phyloP scores from a whole-genome alignment of 1,140 invertebrate genomes.

The Acromyrmex charruanus region DNA sequence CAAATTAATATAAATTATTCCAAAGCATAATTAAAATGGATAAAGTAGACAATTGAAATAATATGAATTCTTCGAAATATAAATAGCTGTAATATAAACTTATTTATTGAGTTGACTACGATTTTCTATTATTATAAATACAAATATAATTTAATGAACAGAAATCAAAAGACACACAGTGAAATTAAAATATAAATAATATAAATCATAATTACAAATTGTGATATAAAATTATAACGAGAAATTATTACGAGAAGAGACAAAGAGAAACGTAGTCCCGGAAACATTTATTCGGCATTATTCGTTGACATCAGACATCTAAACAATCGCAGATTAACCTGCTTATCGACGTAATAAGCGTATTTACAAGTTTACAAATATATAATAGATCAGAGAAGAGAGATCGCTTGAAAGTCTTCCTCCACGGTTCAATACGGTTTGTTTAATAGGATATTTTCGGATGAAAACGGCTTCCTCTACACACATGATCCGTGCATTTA shows the following conservation, averaged over 20 bases:
- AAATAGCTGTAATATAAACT: neutral
- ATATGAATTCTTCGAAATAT: slow-evolving; percentile 20
- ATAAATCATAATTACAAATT: slow-evolving; percentile 23
- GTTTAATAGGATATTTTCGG: slow-evolving; percentile 70
- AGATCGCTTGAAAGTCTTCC: slow-evolving; percentile 66
- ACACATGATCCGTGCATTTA: slow-evolving; percentile 4
- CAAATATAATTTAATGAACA: slow-evolving; percentile 6
- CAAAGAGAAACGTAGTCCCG: neutral
- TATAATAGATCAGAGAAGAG: neutral
- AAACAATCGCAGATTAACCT: slow-evolving; percentile 60
- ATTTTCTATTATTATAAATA: slow-evolving; percentile 6
- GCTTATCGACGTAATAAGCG: slow-evolving; percentile 43
- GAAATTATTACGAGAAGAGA: neutral
- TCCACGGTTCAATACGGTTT: slow-evolving; percentile 24
- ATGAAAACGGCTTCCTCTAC: slow-evolving; percentile 29
- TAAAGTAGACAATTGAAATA: slow-evolving; percentile 4
- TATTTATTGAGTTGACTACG: neutral
- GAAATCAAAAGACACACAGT: neutral
- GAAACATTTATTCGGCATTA: no score
- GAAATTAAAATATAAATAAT: slow-evolving; percentile 22
- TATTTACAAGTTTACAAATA: slow-evolving; percentile 42
- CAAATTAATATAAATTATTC: slow-evolving; percentile 12
- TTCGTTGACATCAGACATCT: neutral
- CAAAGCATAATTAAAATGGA: slow-evolving; percentile 3
- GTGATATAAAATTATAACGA: neutral